Base-by-base conservation (phyloP, 2,888 invertebrate species). In the Himalopsyche japonica region DNA sequence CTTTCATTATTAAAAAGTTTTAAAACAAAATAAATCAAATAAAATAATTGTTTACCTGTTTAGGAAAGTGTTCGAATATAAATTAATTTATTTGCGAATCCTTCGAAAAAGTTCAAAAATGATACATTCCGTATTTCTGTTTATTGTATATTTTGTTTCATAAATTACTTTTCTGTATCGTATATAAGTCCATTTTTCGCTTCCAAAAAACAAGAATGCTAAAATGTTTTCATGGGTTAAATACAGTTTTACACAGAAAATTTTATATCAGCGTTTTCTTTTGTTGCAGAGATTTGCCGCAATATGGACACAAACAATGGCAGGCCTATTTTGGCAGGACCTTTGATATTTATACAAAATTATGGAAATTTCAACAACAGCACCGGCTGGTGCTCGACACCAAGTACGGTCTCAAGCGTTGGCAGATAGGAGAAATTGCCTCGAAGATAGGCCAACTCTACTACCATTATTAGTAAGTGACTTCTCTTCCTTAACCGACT, bases 351-450 rank as follows among this genome's bases (percentile, higher is more conserved):
- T 99, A 98, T 92, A 98, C 98, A 47, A 98, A 98, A 91, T 93
- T 99, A 84, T 99, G 99, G 99, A 98, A 98, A 91, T 99, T 98
- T 90, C 99, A 99, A 91, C 98, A 99, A 90, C 98, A 98, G 90
- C 98, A 99, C 91, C 95, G 98, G 91, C 94, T 95, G 90, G 94
- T 98, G 86, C 93, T 99, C 88, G 98, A 99, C 90, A 94, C 94
- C 87, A 98, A 98, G 91, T 99, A 98, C 91, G 98, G 98, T 47
- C 93, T 99, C 88, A 98, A 99, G 90, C 93, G 99, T 88, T 99
- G 99, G 98, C 99, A 99, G 92, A 98, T 99, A 88, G 99, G 99
- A 82, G 99, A 99, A 92, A 98, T 99, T 87, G 99, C 98, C 79
- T 98, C 98, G 82, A 99, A 99, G 93, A 99, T 99, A 90, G 99